Percentiles rank a stretch among this genome's conserved stretches.
phyloP scores from a whole-genome alignment of 92 coral and sea anemone genomes.

The Heteractis magnifica region DNA sequence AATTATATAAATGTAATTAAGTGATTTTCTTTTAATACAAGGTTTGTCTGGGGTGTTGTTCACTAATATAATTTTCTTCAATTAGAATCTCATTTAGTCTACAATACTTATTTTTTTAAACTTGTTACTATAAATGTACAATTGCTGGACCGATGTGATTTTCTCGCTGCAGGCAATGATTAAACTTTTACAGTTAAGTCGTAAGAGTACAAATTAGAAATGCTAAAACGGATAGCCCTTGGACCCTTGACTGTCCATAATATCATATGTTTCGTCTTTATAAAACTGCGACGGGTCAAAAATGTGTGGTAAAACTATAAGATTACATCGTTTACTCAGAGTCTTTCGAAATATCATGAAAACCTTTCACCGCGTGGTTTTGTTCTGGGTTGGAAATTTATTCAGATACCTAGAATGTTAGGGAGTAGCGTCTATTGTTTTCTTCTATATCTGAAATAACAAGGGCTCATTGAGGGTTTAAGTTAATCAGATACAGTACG shows the following conservation, averaged over 20 bases:
- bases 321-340: background rate
- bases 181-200: too few relatives aligned
- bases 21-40: background rate
- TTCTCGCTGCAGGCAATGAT: too few relatives aligned
- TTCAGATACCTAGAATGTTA: background rate
- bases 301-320: background rate
- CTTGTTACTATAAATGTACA: too few relatives aligned
- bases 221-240: background rate
- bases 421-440: background rate
- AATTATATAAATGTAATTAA: background rate
- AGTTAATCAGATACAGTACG: too few relatives aligned
- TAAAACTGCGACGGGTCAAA: background rate
- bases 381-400: background rate
- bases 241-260: background rate
- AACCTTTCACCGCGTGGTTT: background rate
- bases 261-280: background rate
- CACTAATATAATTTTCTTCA: too few relatives aligned
- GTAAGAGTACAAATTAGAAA: too few relatives aligned
- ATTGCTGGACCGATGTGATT: too few relatives aligned
- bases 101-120: too few relatives aligned
- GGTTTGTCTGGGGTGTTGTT: too few relatives aligned
- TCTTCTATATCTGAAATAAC: background rate
- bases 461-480: background rate
- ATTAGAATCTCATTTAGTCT: too few relatives aligned
- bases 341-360: background rate